Base-by-base conservation (phyloP, 2,888 invertebrate species). In the Oscheius sp. region DNA sequence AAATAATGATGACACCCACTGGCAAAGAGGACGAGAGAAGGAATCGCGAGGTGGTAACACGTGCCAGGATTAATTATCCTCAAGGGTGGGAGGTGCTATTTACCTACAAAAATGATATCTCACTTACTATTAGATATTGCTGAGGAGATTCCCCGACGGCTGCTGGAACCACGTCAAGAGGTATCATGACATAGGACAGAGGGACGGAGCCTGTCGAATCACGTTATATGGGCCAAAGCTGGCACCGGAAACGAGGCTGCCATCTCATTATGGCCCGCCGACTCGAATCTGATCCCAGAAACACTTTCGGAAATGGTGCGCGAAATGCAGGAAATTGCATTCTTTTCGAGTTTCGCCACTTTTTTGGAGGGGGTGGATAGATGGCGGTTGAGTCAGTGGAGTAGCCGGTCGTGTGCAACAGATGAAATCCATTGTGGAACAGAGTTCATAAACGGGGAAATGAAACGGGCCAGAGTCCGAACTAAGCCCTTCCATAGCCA, bases 221-320 rank as follows among this genome's bases (percentile, higher is more conserved):
- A 66, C 66, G 66, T 66, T 66, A 66, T 66, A 66, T 52, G 66
- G 66, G 52, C 61, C 45, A 61, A 61, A 61, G 61, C 61, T 61
- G 61, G 61, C 61, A 52, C 49, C 66, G 66, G 66, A 66, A 66
- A 66, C 66, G 66, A 66, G 66, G 29, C 49, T 49, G 66, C 66
- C 66, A 66, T 66, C 66, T 66, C 66, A 66, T 66, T 66, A 66
- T 66, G 52, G 66, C 49, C 66, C 66, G 66, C 66, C 66, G 66
- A 66, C 66, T 66, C 66, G 66, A 66, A 66, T 66, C 66, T 66
- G 66, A 66, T 52, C 66, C 66, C 66, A 66, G 66, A 66, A 66
- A 66, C 66, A 66, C 66, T 66, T 66, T 66, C 49, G 66, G 66
- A 66, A 66, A 66, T 66, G 66, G 66, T 27, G 52, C 52, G 66